Evolutionary conservation across 2,888 invertebrate species (phyloP), one percentile per base, ranked within the genome.

Genomic region (Caenorhabditis plicata): DNA sequence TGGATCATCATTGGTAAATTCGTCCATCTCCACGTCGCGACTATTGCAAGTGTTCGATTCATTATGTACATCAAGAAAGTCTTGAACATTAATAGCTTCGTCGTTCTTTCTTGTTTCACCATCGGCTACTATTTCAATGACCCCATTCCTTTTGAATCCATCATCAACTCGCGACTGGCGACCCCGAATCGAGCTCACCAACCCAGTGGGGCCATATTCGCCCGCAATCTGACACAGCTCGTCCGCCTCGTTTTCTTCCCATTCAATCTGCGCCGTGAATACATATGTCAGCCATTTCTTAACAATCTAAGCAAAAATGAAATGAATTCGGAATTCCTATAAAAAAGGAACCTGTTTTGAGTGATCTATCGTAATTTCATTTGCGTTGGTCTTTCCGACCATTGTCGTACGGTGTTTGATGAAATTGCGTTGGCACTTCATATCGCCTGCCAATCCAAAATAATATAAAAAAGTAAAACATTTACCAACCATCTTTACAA

Each of bases 141-240:
- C 25, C 15, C 46, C 8, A 27, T 11, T 27, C n/a, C 32, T 17
- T 31, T 15, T 5, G 22, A 35, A 33, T 2, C 33, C 22, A 19
- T n/a, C 29, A 13, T 17, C 25, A 13, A 13, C 11, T 9, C 15
- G 27, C 15, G 13, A 27, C 38, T 26, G 25, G 3, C 15, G 20
- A 20, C 3, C 23, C 19, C 36, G 32, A 22, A 51, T n/a, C 13
- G 40, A 29, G 23, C 13, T 38, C 27, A 42, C 41, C 23, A 48
- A 45, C 9, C 47, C 60, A 19, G 47, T 47, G 0, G 70, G 70
- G 8, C 70, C 70, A 31, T 58, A 68, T 22, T 65, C 49, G 9
- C 29, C 23, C 9, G 58, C 64, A 38, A 70, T 31, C 9, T 51
- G 38, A 3, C n/a, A 27, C 11, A 70, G 39, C 5, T 32, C 55